Conservation (phyloP, 2,888 invertebrate species). For the Slavum lentiscoides region DNA sequence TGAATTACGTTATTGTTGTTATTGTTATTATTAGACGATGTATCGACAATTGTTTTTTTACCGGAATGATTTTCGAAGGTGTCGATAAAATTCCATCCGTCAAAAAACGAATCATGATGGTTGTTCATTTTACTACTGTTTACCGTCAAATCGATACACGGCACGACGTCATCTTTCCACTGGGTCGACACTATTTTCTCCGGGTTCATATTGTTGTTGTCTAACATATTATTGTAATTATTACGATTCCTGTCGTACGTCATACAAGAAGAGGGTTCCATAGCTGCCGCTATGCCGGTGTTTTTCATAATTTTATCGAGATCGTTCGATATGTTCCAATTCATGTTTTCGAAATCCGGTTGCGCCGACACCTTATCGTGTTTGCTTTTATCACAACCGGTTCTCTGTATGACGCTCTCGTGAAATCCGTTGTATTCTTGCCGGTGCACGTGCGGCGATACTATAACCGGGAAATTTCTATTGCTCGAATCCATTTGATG, state of each 20-base stretch:
- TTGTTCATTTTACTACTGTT: slow-evolving; percentile 24
- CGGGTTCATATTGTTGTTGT: slow-evolving; percentile 1
- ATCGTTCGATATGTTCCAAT: slow-evolving; percentile 44
- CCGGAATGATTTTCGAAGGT: slow-evolving; percentile 17
- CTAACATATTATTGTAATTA: slow-evolving; percentile 36
- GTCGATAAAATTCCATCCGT: slow-evolving; percentile 44
- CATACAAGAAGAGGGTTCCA: slow-evolving; percentile 18
- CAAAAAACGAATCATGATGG: slow-evolving; percentile 44
- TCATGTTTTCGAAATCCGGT: slow-evolving; percentile 39
- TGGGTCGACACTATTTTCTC: slow-evolving; percentile 21
- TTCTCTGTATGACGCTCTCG: slow-evolving; percentile 48
- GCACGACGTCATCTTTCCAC: slow-evolving; percentile 24
- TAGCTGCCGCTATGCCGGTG: neutral
- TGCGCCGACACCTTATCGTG: slow-evolving; percentile 24
- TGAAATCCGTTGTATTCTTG: slow-evolving; percentile 43
- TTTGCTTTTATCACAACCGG: slow-evolving; percentile 39
- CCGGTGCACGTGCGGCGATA: slow-evolving; percentile 24
- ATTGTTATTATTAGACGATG: neutral
- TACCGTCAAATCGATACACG: slow-evolving; percentile 18
- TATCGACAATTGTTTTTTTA: slow-evolving; percentile 15
- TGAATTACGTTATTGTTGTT: neutral
- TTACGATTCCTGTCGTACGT: slow-evolving; percentile 11
- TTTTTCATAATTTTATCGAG: slow-evolving; percentile 41
- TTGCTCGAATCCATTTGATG: slow-evolving; percentile 27
- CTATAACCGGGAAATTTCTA: slow-evolving; percentile 48